These are phyloP conservation scores for Callipepla californica DNA, from an alignment of 2,113 vertebrate genomes.

Conservation along the genomic window DNA sequence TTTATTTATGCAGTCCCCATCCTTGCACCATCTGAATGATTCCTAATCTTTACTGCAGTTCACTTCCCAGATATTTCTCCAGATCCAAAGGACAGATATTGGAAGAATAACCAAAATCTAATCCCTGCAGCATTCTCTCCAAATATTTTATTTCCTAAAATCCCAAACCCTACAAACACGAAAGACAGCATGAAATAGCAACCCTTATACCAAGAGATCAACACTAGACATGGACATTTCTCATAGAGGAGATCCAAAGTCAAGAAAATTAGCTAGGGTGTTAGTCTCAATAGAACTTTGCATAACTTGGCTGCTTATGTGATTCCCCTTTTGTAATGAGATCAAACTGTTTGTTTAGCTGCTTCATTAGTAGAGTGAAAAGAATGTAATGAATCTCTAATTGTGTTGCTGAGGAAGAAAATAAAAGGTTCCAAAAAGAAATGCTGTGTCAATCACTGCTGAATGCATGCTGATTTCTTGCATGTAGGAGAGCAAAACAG, in stretches of 20 bases:
- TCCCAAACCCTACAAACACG: not conserved
- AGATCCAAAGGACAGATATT: not conserved
- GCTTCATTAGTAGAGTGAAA: conserved; percentile 13
- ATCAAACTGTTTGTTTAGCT: not conserved
- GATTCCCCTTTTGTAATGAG: not conserved
- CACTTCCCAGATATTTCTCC: not conserved
- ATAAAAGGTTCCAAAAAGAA: not conserved
- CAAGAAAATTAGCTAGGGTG: not conserved
- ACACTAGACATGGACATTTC: not conserved
- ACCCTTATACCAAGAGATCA: not conserved
- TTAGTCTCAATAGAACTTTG: not conserved
- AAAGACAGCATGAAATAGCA: not conserved
- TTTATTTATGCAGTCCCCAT: conserved; percentile 37
- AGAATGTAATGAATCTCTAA: not conserved
- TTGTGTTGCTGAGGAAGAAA: not conserved
- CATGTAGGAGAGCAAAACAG: not conserved
- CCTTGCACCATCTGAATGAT: conserved; percentile 25
- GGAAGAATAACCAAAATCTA: conserved; percentile 7
- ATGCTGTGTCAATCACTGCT: not conserved
- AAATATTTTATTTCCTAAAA: conserved; percentile 48
- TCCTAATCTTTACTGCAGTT: conserved; percentile 10
- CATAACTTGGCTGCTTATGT: not conserved
- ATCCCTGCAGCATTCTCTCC: not conserved
- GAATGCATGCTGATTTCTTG: not conserved
- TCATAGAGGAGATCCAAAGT: conserved; percentile 15